Conservation (phyloP, 1,140 invertebrate species). For the Heliothis subflexa region DNA sequence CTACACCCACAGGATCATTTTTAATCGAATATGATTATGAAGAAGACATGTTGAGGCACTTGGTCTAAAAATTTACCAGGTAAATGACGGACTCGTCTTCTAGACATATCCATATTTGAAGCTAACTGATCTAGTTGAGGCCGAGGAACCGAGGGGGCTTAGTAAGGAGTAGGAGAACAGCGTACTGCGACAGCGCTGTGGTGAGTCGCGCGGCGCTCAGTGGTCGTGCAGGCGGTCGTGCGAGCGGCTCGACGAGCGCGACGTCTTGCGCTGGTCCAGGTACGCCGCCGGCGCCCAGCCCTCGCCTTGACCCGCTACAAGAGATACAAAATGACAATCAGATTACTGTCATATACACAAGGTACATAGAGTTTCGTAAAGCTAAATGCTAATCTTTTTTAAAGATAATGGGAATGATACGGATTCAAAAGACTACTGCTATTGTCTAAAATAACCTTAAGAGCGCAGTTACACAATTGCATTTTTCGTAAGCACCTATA, state of each 20-base stretch:
- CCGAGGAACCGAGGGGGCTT: neutral
- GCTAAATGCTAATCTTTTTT: too few species aligned
- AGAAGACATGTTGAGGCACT: constrained; percentile 45
- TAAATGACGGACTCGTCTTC: constrained; percentile 11
- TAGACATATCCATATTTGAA: constrained; percentile 23
- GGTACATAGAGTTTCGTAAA: too few species aligned
- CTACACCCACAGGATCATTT: constrained; percentile 6
- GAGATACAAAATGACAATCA: neutral
- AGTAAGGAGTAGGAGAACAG: too few species aligned
- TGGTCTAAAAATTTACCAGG: constrained; percentile 29
- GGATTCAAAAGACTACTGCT: too few species aligned
- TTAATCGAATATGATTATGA: constrained; percentile 36
- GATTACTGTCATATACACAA: too few species aligned
- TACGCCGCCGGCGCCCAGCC: constrained; percentile 98
- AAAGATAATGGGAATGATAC: too few species aligned
- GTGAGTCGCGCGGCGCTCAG: constrained; percentile 55
- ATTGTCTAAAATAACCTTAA: too few species aligned
- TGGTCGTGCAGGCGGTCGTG: constrained; percentile 86
- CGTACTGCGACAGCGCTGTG: neutral
- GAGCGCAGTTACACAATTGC: too few species aligned
- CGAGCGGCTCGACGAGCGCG: constrained; percentile 88
- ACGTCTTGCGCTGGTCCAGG: constrained; percentile 93
- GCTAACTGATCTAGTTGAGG: neutral
- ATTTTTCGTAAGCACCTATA: too few species aligned
- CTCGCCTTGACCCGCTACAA: constrained; percentile 89